phyloP scores from a whole-genome alignment of 1,140 invertebrate genomes.

The Mizuhopecten yessoensis region DNA sequence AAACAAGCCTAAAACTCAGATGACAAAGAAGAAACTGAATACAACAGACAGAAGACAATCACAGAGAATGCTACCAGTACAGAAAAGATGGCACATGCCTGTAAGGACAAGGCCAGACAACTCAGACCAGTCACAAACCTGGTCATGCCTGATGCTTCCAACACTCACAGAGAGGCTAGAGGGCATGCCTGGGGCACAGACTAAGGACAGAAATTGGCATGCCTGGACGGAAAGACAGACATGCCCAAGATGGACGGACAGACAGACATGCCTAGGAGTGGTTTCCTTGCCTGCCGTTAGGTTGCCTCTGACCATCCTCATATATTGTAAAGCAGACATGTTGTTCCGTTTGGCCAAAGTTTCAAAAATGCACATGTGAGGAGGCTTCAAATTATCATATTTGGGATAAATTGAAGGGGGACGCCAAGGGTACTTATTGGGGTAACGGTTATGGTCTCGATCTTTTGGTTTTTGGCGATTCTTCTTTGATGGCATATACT shows the following conservation, averaged over 20 bases:
- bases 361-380: constrained; percentile 80
- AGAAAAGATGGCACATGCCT: constrained; percentile 28
- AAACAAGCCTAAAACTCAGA: constrained; percentile 34
- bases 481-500: background rate
- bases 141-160: background rate
- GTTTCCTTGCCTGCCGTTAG: constrained; percentile 78
- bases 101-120: background rate
- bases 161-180: constrained; percentile 22
- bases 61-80: background rate
- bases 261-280: constrained; percentile 44
- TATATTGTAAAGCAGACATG: constrained; percentile 77
- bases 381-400: constrained; percentile 53
- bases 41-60: constrained; percentile 17
- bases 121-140: background rate
- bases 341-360: constrained; percentile 81
- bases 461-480: constrained; percentile 23
- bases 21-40: constrained; percentile 40
- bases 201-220: constrained; percentile 45
- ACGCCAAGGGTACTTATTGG: constrained; percentile 38
- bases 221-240: constrained; percentile 46
- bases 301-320: constrained; percentile 76
- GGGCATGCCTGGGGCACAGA: background rate
- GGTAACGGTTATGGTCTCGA: background rate
- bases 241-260: constrained; percentile 36
- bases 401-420: constrained; percentile 49